Conservation (phyloP, 2,113 vertebrate species). For the Cynopterus brachyotis region DNA sequence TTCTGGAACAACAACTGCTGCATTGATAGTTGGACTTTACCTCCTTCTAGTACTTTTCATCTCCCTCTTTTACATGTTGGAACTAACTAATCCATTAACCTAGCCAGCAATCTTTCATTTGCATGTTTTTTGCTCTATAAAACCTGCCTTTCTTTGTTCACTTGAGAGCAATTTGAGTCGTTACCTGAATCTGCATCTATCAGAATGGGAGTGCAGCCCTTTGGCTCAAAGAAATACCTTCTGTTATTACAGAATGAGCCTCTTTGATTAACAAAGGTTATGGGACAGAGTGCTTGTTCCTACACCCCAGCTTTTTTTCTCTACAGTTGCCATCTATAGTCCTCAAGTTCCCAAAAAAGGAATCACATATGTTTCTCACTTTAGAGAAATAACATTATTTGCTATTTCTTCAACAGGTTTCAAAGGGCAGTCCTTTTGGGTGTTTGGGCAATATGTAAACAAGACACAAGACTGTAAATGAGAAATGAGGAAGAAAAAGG, state of each 20-base stretch:
- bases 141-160: not conserved
- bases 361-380: not conserved
- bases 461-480: not conserved
- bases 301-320: not conserved
- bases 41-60: not conserved
- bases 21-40: not conserved
- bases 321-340: not conserved
- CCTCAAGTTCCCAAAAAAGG: not conserved
- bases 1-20: not conserved
- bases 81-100: not conserved
- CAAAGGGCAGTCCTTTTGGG: not conserved
- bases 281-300: not conserved
- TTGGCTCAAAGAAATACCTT: not conserved
- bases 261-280: not conserved
- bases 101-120: not conserved
- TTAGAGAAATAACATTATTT: not conserved
- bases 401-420: slow-evolving; percentile 8
- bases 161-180: not conserved
- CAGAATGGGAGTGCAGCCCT: too few species aligned
- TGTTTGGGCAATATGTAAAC: not conserved
- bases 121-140: not conserved
- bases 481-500: not conserved
- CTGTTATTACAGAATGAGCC: not conserved
- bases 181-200: not conserved
- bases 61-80: not conserved